These are phyloP conservation scores for Ophion slaviceki DNA, from an alignment of 2,888 invertebrate genomes.

Conservation along the genomic window DNA sequence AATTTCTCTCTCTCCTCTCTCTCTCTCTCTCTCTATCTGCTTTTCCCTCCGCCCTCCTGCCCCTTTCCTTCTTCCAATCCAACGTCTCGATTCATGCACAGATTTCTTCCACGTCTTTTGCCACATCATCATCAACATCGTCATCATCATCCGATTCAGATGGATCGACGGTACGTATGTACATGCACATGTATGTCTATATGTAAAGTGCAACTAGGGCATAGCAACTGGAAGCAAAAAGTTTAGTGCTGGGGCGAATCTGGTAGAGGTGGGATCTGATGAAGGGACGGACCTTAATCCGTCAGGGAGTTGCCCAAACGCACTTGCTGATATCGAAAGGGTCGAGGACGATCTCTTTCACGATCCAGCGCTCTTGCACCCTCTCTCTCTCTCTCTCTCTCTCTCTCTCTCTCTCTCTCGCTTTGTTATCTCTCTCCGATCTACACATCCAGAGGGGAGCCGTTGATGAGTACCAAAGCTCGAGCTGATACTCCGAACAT, in stretches of 20 bases:
- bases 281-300: constrained; percentile 59
- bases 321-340: constrained; percentile 65
- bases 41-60: neutral
- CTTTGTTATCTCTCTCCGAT: constrained; percentile 46
- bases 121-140: neutral
- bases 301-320: constrained; percentile 52
- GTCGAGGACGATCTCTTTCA: constrained; percentile 49
- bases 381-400: constrained; percentile 39
- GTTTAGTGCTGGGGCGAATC: neutral
- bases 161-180: neutral
- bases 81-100: neutral
- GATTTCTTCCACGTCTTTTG: neutral
- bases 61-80: neutral
- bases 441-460: constrained; percentile 43
- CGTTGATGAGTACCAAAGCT: constrained; percentile 47
- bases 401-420: constrained; percentile 47
- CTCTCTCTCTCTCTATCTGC: constrained; percentile 11
- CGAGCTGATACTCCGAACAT: constrained; percentile 7
- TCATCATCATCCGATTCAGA: neutral
- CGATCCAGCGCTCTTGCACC: constrained; percentile 47
- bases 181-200: neutral
- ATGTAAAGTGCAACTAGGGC: constrained; percentile 6
- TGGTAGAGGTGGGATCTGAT: constrained; percentile 3
- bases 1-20: constrained; percentile 5
- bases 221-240: constrained; percentile 8